Evolutionary conservation across 2,797 vertebrate genomes (phyloP), one percentile per base, ranked within the genome.

Genomic region (Alcedo atthis): DNA sequence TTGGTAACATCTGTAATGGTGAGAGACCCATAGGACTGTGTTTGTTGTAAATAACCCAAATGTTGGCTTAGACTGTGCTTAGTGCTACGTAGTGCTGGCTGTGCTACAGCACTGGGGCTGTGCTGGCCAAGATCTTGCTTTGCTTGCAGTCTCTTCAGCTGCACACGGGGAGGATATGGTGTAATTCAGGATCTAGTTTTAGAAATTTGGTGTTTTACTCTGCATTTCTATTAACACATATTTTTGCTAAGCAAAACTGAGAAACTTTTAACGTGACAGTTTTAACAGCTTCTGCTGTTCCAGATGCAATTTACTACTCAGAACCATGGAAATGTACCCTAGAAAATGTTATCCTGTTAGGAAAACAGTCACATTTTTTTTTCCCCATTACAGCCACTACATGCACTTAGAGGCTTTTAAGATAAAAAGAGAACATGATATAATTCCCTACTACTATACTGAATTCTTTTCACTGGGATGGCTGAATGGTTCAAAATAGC

Each of bases 401-500:
- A 54, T 8, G 71, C 30, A 77, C 51, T 90, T 77, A 81, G 10
- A 70, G 26, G 26, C 17, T 91, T 85, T 90, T 90, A 92, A 79
- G 51, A 84, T 84, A 67, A 84, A 87, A 90, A 79, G 20, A 81
- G 28, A 77, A 45, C 9, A 76, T n/a, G 74, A 46, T 35, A 33
- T 51, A 71, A 58, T 85, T 93, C 54, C 42, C 26, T 71, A 86
- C 79, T 77, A 85, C 37, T 9, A 48, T 26, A 58, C 54, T n/a
- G 49, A 85, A 92, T 91, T 93, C 17, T 82, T 90, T 94, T 71
- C 75, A 78, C 64, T 77, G 61, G 40, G 32, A 74, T 79, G 76
- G 43, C 37, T 85, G 71, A 92, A 80, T 51, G 82, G 83, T 86
- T 90, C 64, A 81, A 89, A 84, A 79, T 66, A 87, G 75, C 75